phyloP scores from a whole-genome alignment of 2,797 vertebrate genomes.

The Schizopygopsis pylzovi region DNA sequence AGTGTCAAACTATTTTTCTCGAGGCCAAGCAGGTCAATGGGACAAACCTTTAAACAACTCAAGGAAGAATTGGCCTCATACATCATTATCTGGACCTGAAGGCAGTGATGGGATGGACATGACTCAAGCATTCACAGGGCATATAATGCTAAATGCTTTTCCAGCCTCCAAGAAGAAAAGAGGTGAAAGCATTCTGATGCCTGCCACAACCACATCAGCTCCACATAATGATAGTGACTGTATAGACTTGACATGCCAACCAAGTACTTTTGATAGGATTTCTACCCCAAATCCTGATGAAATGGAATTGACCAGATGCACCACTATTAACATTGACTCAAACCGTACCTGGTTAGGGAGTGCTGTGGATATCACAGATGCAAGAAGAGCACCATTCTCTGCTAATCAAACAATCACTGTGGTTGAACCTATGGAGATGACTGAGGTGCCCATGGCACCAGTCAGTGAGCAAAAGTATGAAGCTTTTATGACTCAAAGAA shows the following conservation, averaged over 20 bases:
- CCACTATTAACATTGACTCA: constrained; percentile 23
- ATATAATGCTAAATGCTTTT: constrained; percentile 5
- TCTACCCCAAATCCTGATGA: constrained; percentile 43
- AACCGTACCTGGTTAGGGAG: constrained; percentile 1
- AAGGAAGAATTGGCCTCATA: constrained; percentile 19
- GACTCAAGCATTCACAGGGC: constrained; percentile 17
- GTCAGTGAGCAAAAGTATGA: constrained; percentile 17
- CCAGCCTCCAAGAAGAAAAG: background rate
- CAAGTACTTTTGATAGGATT: background rate
- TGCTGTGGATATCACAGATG: background rate
- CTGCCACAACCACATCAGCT: background rate
- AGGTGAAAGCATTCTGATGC: background rate
- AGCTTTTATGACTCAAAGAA: constrained; percentile 10
- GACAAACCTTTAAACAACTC: constrained; percentile 16
- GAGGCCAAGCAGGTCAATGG: constrained; percentile 60
- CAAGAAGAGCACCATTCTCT: background rate
- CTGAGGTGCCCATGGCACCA: constrained; percentile 15
- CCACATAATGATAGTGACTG: background rate
- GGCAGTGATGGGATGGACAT: constrained; percentile 27
- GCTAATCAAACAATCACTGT: constrained; percentile 25
- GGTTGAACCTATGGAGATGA: constrained; percentile 45
- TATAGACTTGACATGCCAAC: constrained; percentile 28
- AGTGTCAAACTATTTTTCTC: constrained; percentile 69
- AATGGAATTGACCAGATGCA: constrained; percentile 38
- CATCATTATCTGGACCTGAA: background rate